Conservation (phyloP, 1,140 invertebrate genomes). For the Parasteatoda tepidariorum region DNA sequence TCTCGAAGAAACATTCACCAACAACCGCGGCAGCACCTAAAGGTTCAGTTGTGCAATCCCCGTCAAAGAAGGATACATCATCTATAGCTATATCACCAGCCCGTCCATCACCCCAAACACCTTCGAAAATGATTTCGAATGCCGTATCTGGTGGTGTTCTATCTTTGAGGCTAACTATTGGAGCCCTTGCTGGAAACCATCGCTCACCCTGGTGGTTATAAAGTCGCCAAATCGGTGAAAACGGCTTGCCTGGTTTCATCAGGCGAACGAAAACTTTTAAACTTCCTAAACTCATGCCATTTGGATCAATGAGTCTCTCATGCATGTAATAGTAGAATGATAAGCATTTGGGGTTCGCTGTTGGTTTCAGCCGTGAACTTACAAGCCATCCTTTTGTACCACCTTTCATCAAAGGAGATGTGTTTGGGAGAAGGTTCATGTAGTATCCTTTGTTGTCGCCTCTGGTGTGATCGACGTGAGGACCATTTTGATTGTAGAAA, state of each 20-base stretch:
- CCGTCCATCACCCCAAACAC: constrained; percentile 77
- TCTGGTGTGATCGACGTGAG: constrained; percentile 68
- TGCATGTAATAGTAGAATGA: constrained; percentile 78
- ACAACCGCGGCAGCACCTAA: constrained; percentile 57
- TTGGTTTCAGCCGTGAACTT: constrained; percentile 66
- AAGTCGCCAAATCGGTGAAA: constrained; percentile 75
- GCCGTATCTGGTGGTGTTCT: not conserved
- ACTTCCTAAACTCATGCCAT: constrained; percentile 75
- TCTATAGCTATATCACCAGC: constrained; percentile 76
- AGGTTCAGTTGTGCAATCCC: constrained; percentile 74
- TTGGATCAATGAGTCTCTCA: constrained; percentile 76
- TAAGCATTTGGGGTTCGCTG: constrained; percentile 70
- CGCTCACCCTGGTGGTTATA: constrained; percentile 77
- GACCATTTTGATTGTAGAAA: constrained; percentile 69
- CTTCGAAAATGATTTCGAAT: constrained; percentile 74
- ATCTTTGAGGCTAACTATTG: constrained; percentile 27
- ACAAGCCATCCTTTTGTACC: constrained; percentile 73
- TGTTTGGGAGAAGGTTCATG: constrained; percentile 71
- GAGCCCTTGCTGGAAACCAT: constrained; percentile 74
- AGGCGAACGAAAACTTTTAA: constrained; percentile 70
- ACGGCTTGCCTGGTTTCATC: constrained; percentile 63
- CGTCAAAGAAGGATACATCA: constrained; percentile 76
- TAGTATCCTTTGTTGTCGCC: constrained; percentile 69
- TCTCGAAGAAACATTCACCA: constrained; percentile 77
- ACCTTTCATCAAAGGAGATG: constrained; percentile 68